Percentiles rank a stretch among this genome's conserved stretches.
These are phyloP conservation scores for Tachypleus tridentatus DNA, from an alignment of 1,140 invertebrate species.

Conservation along the genomic window DNA sequence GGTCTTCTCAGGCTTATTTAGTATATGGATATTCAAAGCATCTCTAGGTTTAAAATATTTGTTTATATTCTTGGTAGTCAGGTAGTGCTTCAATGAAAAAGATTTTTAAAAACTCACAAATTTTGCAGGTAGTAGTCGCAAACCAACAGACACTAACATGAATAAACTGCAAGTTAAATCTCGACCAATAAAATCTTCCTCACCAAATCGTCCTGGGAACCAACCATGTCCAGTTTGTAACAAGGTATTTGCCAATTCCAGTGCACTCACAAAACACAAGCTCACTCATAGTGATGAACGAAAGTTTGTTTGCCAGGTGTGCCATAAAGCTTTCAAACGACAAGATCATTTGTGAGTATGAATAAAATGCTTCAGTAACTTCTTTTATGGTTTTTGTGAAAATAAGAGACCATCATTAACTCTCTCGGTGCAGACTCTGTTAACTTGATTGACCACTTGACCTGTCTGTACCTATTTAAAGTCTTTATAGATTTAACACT, in stretches of 20 bases:
- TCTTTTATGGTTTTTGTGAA: too few relatives aligned
- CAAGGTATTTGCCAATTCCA: slow-evolving; percentile 93
- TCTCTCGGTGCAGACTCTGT: too few relatives aligned
- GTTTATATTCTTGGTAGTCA: too few relatives aligned
- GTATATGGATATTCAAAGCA: too few relatives aligned
- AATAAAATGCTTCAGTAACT: slow-evolving; percentile 2
- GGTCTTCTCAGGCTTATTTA: too few relatives aligned
- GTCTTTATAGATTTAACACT: too few relatives aligned
- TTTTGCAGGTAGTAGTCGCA: slow-evolving; percentile 17
- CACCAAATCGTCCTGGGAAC: slow-evolving; percentile 61
- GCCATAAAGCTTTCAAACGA: slow-evolving; percentile 93
- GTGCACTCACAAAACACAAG: slow-evolving; percentile 93
- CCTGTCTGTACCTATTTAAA: too few relatives aligned
- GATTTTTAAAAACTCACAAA: too few relatives aligned
- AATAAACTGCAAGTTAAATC: slow-evolving; percentile 45
- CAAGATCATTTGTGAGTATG: slow-evolving; percentile 93
- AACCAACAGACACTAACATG: slow-evolving; percentile 8
- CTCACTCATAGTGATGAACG: slow-evolving; percentile 94
- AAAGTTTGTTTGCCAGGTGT: slow-evolving; percentile 89
- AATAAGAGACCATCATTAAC: too few relatives aligned
- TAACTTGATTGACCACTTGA: too few relatives aligned
- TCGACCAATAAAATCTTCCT: slow-evolving; percentile 55
- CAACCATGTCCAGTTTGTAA: slow-evolving; percentile 63
- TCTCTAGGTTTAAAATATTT: too few relatives aligned
- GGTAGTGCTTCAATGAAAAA: too few relatives aligned